Evolutionary conservation across 2,888 invertebrate species (phyloP), one percentile per base, ranked within the genome.

Genomic region (Hyppa rectilinea): DNA sequence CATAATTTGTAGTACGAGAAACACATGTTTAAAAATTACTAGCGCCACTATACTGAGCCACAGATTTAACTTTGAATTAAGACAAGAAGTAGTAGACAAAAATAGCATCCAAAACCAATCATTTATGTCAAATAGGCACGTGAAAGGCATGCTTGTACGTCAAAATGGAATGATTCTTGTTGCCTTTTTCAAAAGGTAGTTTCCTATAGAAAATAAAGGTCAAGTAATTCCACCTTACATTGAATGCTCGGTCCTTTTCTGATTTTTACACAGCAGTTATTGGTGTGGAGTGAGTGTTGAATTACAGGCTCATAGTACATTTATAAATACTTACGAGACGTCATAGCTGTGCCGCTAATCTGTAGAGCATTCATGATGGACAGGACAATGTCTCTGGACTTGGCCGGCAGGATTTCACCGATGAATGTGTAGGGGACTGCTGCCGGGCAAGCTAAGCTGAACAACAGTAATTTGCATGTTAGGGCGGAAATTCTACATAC

Each of bases 371-470:
- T 96, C 7, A 90, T 92, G 50, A 95, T 78, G 0, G 95, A 93
- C 1, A 96, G 84, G 5, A 92, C 87, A 2, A 93, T 49, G 75
- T 96, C 96, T 70, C 95, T 90, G 73, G 94, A 91, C 26, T 87
- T 91, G 38, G 81, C 84, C 1, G 96, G 96, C 1, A 94, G 69
- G 10, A 96, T 91, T 83, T 96, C 96, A 6, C 96, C 95, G 26
- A 96, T 92, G 78, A 88, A 96, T 0, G 94, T 90, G 85, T 95
- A 96, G 0, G 96, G 95, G 1, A 90, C 91, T 2, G 96, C 92
- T 0, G 95, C 92, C 0, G 96, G 94, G 62, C 95, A 93, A 0
- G 95, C 94, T 88, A 96, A 86, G 85, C 96, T 96, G 87, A 63
- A 88, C 85, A 79, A 73, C 56, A 78, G 59, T 31, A n/a, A 59